Evolutionary conservation across 2,888 invertebrate species (phyloP), one percentile per base, ranked within the genome.

Genomic region (Dasypogon diadema): DNA sequence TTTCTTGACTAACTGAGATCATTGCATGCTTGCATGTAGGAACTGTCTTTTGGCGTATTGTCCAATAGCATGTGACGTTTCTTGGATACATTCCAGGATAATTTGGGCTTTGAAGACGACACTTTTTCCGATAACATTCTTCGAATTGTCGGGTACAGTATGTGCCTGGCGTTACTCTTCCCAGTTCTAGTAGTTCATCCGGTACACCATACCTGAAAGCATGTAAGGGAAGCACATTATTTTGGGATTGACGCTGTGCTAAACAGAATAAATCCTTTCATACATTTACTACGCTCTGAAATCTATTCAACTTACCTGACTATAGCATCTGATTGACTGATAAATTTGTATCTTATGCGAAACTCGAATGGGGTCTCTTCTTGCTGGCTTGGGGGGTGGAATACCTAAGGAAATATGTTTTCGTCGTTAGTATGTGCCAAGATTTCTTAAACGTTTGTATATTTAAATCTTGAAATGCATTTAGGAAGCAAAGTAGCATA

Each of bases 41-140:
- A 78, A 94, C 92, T 82, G 92, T 92, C 84, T 94, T 92, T 86
- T 96, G 94, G 46, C 94, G 89, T 79, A 96, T 88, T 79, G 93
- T 94, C 90, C 95, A 95, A 85, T 94, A 93, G 86, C 97, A 98
- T 77, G 95, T 94, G 22, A 97, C 95, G 87, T 97, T 97, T 79
- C 96, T 88, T 78, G 85, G 85, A 83, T 85, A 85, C 90, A 95
- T 93, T 76, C 95, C 95, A 10, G 96, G 96, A 84, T 95, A 96
- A 87, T 96, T 96, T 70, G 96, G 96, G 80, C 94, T 94, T 87
- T 96, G 96, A 79, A 96, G 88, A 70, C 94, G 91, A 84, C 96
- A 96, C 77, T 92, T 91, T 83, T 93, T 94, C 78, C 93, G 90
- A 84, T 93, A 92, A 87, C 94, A 93, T 87, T 95, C 92, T 88